These are phyloP conservation scores for Lordiphosa collinella DNA, from an alignment of 1,140 invertebrate genomes.

Conservation along the genomic window DNA sequence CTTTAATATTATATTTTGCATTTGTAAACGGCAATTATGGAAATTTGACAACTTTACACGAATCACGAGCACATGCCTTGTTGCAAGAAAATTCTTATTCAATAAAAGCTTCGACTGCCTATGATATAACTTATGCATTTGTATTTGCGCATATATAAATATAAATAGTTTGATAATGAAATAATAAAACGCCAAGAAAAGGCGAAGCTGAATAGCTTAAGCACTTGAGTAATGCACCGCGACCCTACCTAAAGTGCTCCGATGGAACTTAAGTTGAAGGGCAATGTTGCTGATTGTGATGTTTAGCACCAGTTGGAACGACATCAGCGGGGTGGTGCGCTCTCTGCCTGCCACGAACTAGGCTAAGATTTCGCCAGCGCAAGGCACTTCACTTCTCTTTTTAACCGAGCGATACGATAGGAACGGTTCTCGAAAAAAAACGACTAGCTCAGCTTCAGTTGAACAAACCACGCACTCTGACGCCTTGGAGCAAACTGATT, in stretches of 20 bases:
- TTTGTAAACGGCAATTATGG: too few relatives aligned
- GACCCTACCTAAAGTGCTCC: too few relatives aligned
- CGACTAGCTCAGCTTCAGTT: background rate
- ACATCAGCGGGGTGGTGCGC: background rate
- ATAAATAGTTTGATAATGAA: too few relatives aligned
- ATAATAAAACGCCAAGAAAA: too few relatives aligned
- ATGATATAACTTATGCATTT: too few relatives aligned
- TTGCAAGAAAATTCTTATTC: too few relatives aligned
- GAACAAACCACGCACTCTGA: slow-evolving; percentile 30
- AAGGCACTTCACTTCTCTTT: slow-evolving; percentile 1
- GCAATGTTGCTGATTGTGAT: background rate
- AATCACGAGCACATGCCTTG: too few relatives aligned
- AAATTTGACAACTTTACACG: too few relatives aligned
- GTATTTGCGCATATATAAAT: too few relatives aligned
- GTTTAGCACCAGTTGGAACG: slow-evolving; percentile 7
- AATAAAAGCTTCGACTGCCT: too few relatives aligned
- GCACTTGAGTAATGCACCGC: background rate
- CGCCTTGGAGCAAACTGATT: slow-evolving; percentile 59
- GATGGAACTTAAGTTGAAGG: background rate
- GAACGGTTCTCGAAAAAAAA: background rate
- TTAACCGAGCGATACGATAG: background rate
- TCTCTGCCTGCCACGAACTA: slow-evolving; percentile 9
- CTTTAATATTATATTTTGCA: background rate
- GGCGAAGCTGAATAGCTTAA: background rate
- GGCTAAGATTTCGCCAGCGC: slow-evolving; percentile 1